Percentiles rank a stretch among this genome's conserved stretches.
Conservation (phyloP, 2,113 vertebrate genomes). For the Ochotona princeps region DNA sequence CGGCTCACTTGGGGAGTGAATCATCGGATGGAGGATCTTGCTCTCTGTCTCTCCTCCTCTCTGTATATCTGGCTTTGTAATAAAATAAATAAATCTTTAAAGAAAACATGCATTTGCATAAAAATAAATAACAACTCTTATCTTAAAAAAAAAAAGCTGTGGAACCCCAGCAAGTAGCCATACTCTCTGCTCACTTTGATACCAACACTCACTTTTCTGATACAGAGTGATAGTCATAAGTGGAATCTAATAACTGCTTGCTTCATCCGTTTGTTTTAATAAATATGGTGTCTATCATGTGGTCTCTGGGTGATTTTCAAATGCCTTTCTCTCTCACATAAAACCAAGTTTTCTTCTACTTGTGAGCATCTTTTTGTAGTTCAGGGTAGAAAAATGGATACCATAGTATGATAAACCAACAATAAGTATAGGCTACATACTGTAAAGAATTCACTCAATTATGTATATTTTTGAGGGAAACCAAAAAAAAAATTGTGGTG, state of each 20-base stretch:
- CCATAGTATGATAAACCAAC: background rate
- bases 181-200: background rate
- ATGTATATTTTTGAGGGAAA: background rate
- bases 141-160: background rate
- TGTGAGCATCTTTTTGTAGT: background rate
- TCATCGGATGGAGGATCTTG: too few species aligned
- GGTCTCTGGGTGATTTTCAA: background rate
- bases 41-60: too few species aligned
- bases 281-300: background rate
- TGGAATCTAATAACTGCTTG: background rate
- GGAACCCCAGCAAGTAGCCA: background rate
- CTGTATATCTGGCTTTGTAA: too few species aligned
- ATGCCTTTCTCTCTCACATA: background rate
- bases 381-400: background rate
- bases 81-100: too few species aligned
- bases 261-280: background rate
- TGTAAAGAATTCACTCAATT: background rate
- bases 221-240: background rate
- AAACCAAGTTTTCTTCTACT: background rate
- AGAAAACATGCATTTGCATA: too few species aligned
- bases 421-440: background rate
- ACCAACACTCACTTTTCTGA: background rate
- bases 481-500: too few species aligned
- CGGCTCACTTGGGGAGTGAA: too few species aligned
- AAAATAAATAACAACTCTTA: too few species aligned